phyloP scores from a whole-genome alignment of 1,140 invertebrate species.

The Venustaconcha ellipsiformis region DNA sequence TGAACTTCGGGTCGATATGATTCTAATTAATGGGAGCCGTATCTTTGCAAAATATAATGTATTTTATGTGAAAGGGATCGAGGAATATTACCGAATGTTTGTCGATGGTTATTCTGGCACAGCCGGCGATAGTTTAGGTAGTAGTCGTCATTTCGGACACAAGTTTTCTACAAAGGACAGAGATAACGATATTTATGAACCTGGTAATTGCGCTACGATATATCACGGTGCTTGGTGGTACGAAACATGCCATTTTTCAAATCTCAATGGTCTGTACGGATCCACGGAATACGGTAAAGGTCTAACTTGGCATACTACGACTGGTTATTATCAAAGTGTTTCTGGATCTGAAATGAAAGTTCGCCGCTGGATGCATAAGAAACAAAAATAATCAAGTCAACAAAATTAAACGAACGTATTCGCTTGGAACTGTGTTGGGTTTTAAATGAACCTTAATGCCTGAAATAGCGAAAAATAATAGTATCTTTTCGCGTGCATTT shows the following conservation, averaged over 20 bases:
- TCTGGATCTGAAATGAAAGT: no score
- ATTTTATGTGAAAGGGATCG: background rate
- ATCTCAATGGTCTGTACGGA: slow-evolving; percentile 1
- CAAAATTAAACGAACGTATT: no score
- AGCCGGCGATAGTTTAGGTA: background rate
- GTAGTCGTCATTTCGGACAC: background rate
- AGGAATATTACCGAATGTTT: background rate
- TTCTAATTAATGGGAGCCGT: background rate
- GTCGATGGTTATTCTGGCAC: background rate
- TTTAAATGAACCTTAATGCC: no score
- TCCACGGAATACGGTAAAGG: no score
- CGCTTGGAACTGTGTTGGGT: no score
- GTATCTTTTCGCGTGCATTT: no score
- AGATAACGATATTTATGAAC: background rate
- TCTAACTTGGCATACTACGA: no score
- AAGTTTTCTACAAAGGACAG: slow-evolving; percentile 1
- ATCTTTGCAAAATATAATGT: background rate
- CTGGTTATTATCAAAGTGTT: no score
- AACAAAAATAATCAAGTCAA: no score
- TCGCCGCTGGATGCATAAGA: no score
- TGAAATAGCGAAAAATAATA: no score
- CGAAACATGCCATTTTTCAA: background rate
- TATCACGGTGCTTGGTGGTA: slow-evolving; percentile 13
- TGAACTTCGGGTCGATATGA: slow-evolving; percentile 5
- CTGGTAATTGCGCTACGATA: background rate